These are phyloP conservation scores for Falco biarmicus DNA, from an alignment of 2,797 vertebrate species.

Conservation along the genomic window DNA sequence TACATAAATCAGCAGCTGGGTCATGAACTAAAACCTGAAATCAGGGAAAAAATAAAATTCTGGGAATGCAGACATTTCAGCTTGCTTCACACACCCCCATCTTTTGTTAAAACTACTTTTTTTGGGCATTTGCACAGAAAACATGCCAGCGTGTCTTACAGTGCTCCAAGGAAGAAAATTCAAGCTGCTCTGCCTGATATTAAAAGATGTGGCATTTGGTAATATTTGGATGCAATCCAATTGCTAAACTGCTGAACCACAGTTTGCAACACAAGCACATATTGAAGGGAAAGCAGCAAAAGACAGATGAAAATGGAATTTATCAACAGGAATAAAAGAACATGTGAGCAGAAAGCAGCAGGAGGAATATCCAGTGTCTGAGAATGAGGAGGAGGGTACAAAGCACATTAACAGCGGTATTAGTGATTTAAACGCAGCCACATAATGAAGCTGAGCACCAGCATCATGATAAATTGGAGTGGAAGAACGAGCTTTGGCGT, in stretches of 20 bases:
- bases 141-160: slow-evolving; percentile 33
- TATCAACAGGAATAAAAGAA: slow-evolving; percentile 63
- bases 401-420: background rate
- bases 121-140: slow-evolving; percentile 44
- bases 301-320: slow-evolving; percentile 64
- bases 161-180: slow-evolving; percentile 18
- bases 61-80: slow-evolving; percentile 26
- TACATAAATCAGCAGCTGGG: slow-evolving; percentile 19
- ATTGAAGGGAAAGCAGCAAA: slow-evolving; percentile 61
- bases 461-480: background rate
- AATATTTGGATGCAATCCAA: slow-evolving; percentile 61
- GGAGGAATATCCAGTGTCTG: slow-evolving; percentile 3
- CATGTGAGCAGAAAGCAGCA: slow-evolving; percentile 52
- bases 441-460: background rate
- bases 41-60: background rate
- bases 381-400: background rate
- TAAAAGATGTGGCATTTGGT: slow-evolving; percentile 64
- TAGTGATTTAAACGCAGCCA: slow-evolving; percentile 9
- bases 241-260: slow-evolving; percentile 39
- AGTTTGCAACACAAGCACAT: slow-evolving; percentile 47
- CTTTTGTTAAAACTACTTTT: slow-evolving; percentile 20
- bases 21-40: slow-evolving; percentile 11
- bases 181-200: slow-evolving; percentile 55
- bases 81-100: slow-evolving; percentile 3
- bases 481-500: background rate